Evolutionary conservation across 1,140 invertebrate genomes (phyloP), one percentile per base, ranked within the genome.

Genomic region (Drosophila subpulchrella): DNA sequence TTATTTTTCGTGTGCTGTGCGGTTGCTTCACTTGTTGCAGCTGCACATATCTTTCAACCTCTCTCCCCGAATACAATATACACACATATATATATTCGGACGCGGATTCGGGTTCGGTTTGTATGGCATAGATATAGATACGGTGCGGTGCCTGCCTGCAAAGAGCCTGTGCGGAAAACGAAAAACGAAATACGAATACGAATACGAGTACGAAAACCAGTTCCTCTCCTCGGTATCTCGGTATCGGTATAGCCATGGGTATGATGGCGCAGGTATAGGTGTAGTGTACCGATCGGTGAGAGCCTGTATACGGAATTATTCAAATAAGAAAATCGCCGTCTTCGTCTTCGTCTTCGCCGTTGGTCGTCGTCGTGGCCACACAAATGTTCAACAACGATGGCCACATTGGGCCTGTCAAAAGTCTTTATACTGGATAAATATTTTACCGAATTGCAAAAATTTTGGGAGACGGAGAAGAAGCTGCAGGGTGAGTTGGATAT

Each of bases 351-450:
- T 60, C 42, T 58, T 20, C 42, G 47, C 59, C 42, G 3, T 27
- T 27, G 27, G 59, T 20, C 48, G 48, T 73, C 61, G 73, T 48
- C 15, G 80, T 48, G 62, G 72, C 77, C 80, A 84, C 81, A 86
- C 90, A 88, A 91, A 91, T 91, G 90, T 91, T 65, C 81, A 85
- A 82, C 73, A 90, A 91, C 80, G 74, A 92, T 92, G 91, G 97
- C 97, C 95, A 97, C 97, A 92, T 94, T 98, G 93, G 97, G 97
- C 93, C 95, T 98, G 75, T 97, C 97, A 90, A 98, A 98, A 95
- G 97, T 98, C 93, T 98, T 98, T 95, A 98, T 98, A 93, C 95
- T 98, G 94, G 97, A 98, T 95, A 98, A 98, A 93, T 98, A 98
- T 93, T 98, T 98, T 93, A 98, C 97, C 71, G 97, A 98, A 94